phyloP scores from a whole-genome alignment of 2,797 vertebrate species.

The Poeciliopsis infans region DNA sequence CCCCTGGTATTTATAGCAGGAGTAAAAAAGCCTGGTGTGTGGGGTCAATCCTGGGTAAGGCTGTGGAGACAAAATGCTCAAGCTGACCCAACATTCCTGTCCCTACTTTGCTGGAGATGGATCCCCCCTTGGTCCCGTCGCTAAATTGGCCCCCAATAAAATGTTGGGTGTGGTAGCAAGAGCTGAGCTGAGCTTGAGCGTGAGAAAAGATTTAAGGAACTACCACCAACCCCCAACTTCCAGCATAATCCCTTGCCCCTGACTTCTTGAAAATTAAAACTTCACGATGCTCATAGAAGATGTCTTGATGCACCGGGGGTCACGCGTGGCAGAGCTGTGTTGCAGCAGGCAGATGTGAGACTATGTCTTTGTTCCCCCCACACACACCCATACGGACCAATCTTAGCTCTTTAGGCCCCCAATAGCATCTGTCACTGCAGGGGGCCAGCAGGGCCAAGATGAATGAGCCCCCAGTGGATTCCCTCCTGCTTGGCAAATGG shows the following conservation, averaged over 20 bases:
- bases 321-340: conserved; percentile 78
- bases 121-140: conserved; percentile 16
- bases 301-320: conserved; percentile 60
- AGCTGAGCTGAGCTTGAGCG: conserved; percentile 14
- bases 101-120: conserved; percentile 61
- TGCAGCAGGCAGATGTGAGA: conserved; percentile 80
- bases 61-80: conserved; percentile 73
- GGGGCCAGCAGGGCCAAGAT: conserved; percentile 89
- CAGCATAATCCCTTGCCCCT: background rate
- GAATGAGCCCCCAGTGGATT: conserved; percentile 94
- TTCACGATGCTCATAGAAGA: conserved; percentile 38
- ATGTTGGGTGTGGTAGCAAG: conserved; percentile 55
- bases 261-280: conserved; percentile 36
- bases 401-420: conserved; percentile 82
- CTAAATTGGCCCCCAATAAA: conserved; percentile 74
- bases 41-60: conserved; percentile 72
- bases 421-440: conserved; percentile 97
- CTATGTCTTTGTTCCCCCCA: conserved; percentile 77
- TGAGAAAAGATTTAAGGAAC: conserved; percentile 33
- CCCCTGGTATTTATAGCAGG: conserved; percentile 79
- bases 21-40: conserved; percentile 73
- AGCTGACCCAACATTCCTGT: conserved; percentile 79
- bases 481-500: conserved; percentile 94
- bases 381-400: background rate
- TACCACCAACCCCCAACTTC: background rate